Percentiles rank a stretch among this genome's conserved stretches.
Evolutionary conservation across 2,113 vertebrate species (phyloP).

Genomic region (Melanocharis versteri): DNA sequence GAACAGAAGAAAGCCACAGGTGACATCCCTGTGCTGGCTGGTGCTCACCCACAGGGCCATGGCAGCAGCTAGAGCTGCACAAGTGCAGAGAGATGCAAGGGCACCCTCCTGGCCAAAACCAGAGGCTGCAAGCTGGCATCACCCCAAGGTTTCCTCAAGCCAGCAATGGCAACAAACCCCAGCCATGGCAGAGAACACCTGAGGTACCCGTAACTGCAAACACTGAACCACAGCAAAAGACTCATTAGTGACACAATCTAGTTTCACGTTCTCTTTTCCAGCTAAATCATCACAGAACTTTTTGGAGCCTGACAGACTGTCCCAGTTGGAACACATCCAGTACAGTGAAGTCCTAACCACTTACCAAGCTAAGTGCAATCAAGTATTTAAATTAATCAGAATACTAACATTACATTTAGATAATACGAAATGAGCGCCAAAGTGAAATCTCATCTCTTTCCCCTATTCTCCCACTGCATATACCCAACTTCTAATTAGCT

Average conservation of each 20-base stretch:
- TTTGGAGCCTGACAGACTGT: neutral
- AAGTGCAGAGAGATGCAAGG: neutral
- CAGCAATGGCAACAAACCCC: neutral
- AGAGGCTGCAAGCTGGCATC: neutral
- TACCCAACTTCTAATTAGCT: constrained; percentile 4
- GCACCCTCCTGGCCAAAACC: neutral
- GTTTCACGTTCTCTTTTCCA: neutral
- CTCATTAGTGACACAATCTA: neutral
- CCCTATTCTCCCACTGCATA: neutral
- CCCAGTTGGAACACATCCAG: neutral
- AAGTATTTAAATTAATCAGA: constrained; percentile 7
- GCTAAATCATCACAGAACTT: neutral
- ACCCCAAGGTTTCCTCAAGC: neutral
- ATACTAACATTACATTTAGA: neutral
- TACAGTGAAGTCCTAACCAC: neutral
- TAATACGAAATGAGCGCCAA: neutral
- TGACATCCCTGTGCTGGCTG: neutral
- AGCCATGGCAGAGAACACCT: neutral
- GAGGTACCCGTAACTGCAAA: neutral
- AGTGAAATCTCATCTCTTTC: neutral
- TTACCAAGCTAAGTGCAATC: constrained; percentile 11
- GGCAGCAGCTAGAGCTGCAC: neutral
- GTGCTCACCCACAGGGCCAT: neutral
- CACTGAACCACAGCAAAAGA: neutral
- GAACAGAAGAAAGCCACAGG: neutral